Conservation (phyloP, 2,888 invertebrate genomes). For the Tridacna gigas region DNA sequence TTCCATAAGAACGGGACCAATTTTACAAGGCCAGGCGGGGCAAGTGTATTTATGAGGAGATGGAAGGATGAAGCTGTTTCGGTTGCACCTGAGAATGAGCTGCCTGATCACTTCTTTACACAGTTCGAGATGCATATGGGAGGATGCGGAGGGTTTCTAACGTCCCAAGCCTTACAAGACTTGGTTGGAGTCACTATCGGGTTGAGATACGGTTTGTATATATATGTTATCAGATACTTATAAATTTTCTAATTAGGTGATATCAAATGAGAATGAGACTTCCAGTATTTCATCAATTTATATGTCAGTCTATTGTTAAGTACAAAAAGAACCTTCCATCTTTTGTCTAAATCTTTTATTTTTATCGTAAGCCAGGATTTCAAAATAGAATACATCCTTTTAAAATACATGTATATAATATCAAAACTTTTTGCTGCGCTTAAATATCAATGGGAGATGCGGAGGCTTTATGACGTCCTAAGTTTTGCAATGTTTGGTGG, state of each 20-base stretch:
- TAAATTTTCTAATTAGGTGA: too few species aligned
- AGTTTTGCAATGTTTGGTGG: constrained; percentile 45
- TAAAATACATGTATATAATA: too few species aligned
- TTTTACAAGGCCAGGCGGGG: neutral
- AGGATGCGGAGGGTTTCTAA: constrained; percentile 62
- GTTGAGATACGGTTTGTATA: constrained; percentile 50
- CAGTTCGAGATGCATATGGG: constrained; percentile 62
- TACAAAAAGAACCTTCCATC: too few species aligned
- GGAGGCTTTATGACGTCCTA: constrained; percentile 57
- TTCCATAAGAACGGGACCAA: neutral
- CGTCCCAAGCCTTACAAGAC: constrained; percentile 38
- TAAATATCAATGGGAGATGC: constrained; percentile 64
- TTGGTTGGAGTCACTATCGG: constrained; percentile 60
- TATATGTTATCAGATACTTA: neutral
- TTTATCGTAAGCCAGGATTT: too few species aligned
- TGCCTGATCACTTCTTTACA: constrained; percentile 45
- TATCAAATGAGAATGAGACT: too few species aligned
- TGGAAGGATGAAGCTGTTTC: constrained; percentile 44
- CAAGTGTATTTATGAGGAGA: constrained; percentile 27
- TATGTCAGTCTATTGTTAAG: too few species aligned
- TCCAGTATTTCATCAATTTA: too few species aligned
- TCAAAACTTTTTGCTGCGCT: too few species aligned
- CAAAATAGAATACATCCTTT: too few species aligned
- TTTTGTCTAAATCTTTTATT: too few species aligned
- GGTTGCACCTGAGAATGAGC: constrained; percentile 11